phyloP scores from a whole-genome alignment of 1,140 invertebrate species.

The Drosophila rufa region DNA sequence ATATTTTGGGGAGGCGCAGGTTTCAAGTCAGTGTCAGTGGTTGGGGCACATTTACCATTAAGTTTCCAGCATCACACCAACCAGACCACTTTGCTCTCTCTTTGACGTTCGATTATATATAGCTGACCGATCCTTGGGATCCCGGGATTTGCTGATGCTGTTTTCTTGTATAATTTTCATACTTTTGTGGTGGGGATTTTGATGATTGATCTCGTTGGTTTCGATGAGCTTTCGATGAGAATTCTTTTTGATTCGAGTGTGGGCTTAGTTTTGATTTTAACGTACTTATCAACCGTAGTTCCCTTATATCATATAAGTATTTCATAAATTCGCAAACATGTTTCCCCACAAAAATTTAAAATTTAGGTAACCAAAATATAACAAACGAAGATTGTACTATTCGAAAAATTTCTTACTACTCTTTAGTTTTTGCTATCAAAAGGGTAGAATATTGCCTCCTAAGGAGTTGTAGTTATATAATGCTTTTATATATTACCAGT shows the following conservation, averaged over 20 bases:
- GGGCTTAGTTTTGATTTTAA: conserved; percentile 29
- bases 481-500: conserved; percentile 22
- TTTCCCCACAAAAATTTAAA: not conserved
- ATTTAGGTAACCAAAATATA: conserved; percentile 18
- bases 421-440: not conserved
- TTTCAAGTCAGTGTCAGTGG: conserved; percentile 62
- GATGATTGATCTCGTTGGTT: conserved; percentile 46
- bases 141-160: conserved; percentile 35
- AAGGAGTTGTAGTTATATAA: conserved; percentile 14
- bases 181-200: conserved; percentile 25
- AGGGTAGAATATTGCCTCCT: conserved; percentile 15
- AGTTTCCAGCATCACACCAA: conserved; percentile 50
- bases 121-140: conserved; percentile 28
- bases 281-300: conserved; percentile 29
- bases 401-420: conserved; percentile 14
- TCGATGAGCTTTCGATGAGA: conserved; percentile 17
- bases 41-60: conserved; percentile 66
- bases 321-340: conserved; percentile 43
- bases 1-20: conserved; percentile 52
- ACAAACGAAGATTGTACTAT: conserved; percentile 35
- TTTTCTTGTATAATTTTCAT: conserved; percentile 10
- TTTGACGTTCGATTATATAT: conserved; percentile 24
- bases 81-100: conserved; percentile 34
- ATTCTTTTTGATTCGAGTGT: conserved; percentile 30
- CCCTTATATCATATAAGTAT: conserved; percentile 30